A percentile compares a stretch with the other conserved stretches of the same genome.
Conservation (phyloP, 1,140 invertebrate genomes). For the Oreohelix idahoensis region DNA sequence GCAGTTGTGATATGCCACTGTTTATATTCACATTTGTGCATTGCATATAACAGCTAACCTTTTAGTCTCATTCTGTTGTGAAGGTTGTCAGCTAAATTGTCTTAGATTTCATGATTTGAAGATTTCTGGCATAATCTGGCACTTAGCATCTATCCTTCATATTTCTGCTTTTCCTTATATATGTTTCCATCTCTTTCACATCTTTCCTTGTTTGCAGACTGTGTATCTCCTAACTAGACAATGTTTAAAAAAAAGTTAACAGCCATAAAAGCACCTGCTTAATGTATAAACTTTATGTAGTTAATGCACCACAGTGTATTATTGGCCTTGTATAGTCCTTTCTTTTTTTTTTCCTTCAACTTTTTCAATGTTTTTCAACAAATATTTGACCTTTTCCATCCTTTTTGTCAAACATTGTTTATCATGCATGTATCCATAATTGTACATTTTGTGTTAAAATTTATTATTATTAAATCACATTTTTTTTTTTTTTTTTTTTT, state of each 20-base stretch:
- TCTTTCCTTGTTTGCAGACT: not conserved
- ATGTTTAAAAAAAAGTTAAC: not conserved
- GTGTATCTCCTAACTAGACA: too few species aligned
- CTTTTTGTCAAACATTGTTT: conserved; percentile 60
- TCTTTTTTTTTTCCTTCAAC: conserved; percentile 37
- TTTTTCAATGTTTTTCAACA: conserved; percentile 44
- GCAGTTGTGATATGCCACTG: too few species aligned
- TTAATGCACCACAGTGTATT: conserved; percentile 47
- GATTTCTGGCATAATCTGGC: not conserved
- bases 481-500: conserved; percentile 45
- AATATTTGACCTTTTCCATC: conserved; percentile 53
- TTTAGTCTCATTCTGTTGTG: too few species aligned
- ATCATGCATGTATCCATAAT: conserved; percentile 71
- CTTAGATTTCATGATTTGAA: not conserved
- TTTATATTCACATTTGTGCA: too few species aligned
- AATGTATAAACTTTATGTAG: conserved; percentile 44
- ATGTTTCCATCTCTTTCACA: not conserved
- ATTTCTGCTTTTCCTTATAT: not conserved
- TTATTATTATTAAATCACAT: conserved; percentile 47
- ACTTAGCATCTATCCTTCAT: not conserved
- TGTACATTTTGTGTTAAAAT: conserved; percentile 66
- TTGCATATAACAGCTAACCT: too few species aligned
- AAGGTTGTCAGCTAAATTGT: too few species aligned
- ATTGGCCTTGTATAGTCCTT: conserved; percentile 51
- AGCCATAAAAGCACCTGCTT: conserved; percentile 39